These are phyloP conservation scores for Prochilodus magdalenae DNA, from an alignment of 2,113 vertebrate species.

Conservation along the genomic window DNA sequence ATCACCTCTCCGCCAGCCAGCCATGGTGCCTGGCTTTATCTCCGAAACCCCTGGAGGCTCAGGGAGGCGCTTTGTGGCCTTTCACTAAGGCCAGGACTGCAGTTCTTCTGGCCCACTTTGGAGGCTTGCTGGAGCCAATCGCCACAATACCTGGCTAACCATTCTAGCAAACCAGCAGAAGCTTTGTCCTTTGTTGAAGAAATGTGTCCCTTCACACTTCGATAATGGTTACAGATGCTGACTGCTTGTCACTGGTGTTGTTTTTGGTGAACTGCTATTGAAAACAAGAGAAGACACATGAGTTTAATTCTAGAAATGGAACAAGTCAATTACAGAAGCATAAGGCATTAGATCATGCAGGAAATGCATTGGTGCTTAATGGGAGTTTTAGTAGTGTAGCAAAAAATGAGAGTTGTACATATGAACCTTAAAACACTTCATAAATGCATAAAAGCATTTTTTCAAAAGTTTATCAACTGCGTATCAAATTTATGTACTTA, in stretches of 20 bases:
- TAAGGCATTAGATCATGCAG: slow-evolving; percentile 57
- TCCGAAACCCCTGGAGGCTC: slow-evolving; percentile 40
- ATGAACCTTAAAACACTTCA: too few species aligned
- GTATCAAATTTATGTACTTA: too few species aligned
- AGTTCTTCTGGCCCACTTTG: not conserved
- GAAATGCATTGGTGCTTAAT: not conserved
- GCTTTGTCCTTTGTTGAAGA: slow-evolving; percentile 51
- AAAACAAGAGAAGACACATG: slow-evolving; percentile 31
- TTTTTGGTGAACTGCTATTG: slow-evolving; percentile 72
- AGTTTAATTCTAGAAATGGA: not conserved
- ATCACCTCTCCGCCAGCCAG: slow-evolving; percentile 45
- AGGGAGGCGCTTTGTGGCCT: not conserved
- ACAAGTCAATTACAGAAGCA: slow-evolving; percentile 17
- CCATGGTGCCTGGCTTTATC: slow-evolving; percentile 45
- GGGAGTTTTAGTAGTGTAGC: not conserved
- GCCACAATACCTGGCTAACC: slow-evolving; percentile 49
- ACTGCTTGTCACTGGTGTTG: slow-evolving; percentile 73
- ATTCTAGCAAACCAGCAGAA: slow-evolving; percentile 53
- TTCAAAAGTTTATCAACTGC: too few species aligned
- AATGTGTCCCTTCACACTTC: slow-evolving; percentile 71
- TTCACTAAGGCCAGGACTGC: not conserved
- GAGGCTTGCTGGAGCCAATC: not conserved
- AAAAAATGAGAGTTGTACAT: too few species aligned
- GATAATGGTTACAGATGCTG: slow-evolving; percentile 78
- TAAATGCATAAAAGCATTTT: too few species aligned